Conservation (phyloP, 2,113 vertebrate species). For the rat (Rattus norvegicus) region GRCr8 NC_086032.1:88289001-88289500, state of each 20-base stretch:
- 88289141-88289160: neutral
- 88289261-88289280: neutral
- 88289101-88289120: neutral
- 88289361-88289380: no score
- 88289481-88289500: no score
- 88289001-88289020: neutral
- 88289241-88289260: neutral
- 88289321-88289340: no score
- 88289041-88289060: neutral
- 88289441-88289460: no score
- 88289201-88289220: neutral
- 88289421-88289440: no score
- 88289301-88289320: no score
- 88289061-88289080: neutral
- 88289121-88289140: neutral
- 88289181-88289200: neutral
- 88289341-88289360: no score
- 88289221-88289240: neutral
- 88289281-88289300: no score
- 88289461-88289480: no score
- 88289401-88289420: no score
- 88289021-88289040: neutral
- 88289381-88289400: no score
- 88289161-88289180: neutral
- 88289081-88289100: neutral